Evolutionary conservation across 2,797 vertebrate genomes (phyloP).

Genomic region (Leucoraja ocellata): DNA sequence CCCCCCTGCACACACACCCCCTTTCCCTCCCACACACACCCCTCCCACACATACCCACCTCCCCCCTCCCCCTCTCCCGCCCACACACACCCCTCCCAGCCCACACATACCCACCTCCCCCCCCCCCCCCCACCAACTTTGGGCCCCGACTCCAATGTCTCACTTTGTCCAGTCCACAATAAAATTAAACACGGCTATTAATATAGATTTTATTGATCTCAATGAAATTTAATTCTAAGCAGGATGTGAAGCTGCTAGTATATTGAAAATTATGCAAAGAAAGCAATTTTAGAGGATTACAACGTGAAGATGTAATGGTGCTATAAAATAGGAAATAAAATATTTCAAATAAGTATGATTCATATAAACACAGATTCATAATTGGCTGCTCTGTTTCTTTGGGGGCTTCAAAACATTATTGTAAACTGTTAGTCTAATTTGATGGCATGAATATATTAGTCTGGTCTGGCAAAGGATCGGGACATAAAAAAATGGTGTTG

Average conservation of each 20-base stretch:
- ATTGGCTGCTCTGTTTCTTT: neutral
- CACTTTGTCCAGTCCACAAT: too few species aligned
- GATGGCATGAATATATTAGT: too few species aligned
- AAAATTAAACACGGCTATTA: neutral
- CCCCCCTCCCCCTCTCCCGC: too few species aligned
- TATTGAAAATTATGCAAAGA: neutral
- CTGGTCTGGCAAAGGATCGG: neutral
- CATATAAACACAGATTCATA: neutral
- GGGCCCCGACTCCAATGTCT: too few species aligned
- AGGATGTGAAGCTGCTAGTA: neutral
- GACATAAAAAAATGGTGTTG: neutral
- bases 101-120: too few species aligned
- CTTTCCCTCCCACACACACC: too few species aligned
- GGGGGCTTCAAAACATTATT: neutral
- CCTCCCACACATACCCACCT: too few species aligned
- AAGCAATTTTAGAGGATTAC: neutral
- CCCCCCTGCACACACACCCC: too few species aligned
- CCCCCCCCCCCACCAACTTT: too few species aligned
- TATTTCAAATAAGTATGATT: neutral
- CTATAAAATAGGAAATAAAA: neutral
- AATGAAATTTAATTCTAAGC: constrained; percentile 10
- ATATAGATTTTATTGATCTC: neutral
- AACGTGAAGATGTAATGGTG: neutral
- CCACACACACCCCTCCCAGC: too few species aligned
- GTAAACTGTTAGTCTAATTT: neutral